phyloP scores from a whole-genome alignment of 2,797 vertebrate species.

The Sarcoramphus papa region DNA sequence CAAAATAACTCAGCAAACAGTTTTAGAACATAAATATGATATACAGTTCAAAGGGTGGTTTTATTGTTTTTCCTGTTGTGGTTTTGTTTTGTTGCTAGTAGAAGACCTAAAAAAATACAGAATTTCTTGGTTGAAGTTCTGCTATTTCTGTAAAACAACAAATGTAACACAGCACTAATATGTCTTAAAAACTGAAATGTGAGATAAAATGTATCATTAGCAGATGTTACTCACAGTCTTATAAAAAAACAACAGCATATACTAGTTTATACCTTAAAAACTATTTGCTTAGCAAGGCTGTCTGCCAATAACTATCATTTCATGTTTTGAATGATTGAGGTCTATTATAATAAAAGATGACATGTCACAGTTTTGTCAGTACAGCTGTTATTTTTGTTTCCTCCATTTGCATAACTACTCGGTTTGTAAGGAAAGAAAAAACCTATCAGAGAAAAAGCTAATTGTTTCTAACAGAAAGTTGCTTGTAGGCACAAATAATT shows the following conservation, averaged over 20 bases:
- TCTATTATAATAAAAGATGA: background rate
- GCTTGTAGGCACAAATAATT: background rate
- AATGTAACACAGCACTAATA: background rate
- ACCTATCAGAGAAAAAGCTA: background rate
- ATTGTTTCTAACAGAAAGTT: background rate
- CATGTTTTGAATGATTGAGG: background rate
- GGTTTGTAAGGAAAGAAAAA: background rate
- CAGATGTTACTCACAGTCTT: background rate
- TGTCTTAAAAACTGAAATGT: background rate
- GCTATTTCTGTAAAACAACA: background rate
- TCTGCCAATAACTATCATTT: background rate
- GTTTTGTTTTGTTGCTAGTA: background rate
- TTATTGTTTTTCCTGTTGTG: background rate
- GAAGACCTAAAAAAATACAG: background rate
- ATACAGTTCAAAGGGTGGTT: background rate
- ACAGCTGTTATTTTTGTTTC: background rate
- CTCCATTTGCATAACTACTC: background rate
- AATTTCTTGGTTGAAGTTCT: background rate
- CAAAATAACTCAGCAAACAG: background rate
- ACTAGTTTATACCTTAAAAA: background rate
- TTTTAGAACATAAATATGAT: background rate
- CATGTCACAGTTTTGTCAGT: background rate
- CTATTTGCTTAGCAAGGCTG: background rate
- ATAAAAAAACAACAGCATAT: background rate
- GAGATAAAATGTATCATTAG: background rate